A percentile compares a stretch with the other conserved stretches of the same genome.
Conservation (phyloP, 1,140 invertebrate species). For the Thereuonema tuberculata region DNA sequence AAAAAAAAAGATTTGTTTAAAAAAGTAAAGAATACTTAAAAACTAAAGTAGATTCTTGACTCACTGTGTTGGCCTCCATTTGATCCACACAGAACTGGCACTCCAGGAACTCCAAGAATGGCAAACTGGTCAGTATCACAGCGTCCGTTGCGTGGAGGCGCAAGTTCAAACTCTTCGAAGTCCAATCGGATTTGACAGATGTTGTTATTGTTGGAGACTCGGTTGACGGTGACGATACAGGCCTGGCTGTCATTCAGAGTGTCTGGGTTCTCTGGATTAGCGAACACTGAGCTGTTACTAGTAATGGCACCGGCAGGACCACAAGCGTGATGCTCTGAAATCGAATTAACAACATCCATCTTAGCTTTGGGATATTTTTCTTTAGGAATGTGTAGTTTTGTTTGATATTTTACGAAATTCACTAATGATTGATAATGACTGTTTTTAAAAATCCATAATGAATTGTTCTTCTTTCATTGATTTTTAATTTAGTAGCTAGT, state of each 20-base stretch:
- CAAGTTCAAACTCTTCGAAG: conserved; percentile 46
- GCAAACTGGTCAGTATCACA: conserved; percentile 54
- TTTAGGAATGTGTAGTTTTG: too few species aligned
- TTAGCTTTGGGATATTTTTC: background rate
- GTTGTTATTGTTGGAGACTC: conserved; percentile 48
- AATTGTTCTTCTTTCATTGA: background rate
- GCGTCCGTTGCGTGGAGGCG: conserved; percentile 41
- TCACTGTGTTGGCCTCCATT: conserved; percentile 60
- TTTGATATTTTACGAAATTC: too few species aligned
- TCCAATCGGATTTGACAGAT: conserved; percentile 67
- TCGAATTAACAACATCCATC: background rate
- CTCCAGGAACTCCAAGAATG: conserved; percentile 47
- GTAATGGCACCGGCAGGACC: conserved; percentile 17
- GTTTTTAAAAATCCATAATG: background rate
- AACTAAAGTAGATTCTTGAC: too few species aligned
- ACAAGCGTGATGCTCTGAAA: conserved; percentile 6
- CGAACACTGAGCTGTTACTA: conserved; percentile 27
- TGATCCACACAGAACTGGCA: conserved; percentile 60
- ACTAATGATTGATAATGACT: too few species aligned
- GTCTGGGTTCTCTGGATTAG: conserved; percentile 24
- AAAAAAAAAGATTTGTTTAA: too few species aligned
- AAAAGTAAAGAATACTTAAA: too few species aligned
- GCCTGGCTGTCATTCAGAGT: conserved; percentile 42
- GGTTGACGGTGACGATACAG: conserved; percentile 52
- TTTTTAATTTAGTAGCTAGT: background rate